Conservation (phyloP, 2,797 vertebrate genomes). For the Syndactyla subalaris region DNA sequence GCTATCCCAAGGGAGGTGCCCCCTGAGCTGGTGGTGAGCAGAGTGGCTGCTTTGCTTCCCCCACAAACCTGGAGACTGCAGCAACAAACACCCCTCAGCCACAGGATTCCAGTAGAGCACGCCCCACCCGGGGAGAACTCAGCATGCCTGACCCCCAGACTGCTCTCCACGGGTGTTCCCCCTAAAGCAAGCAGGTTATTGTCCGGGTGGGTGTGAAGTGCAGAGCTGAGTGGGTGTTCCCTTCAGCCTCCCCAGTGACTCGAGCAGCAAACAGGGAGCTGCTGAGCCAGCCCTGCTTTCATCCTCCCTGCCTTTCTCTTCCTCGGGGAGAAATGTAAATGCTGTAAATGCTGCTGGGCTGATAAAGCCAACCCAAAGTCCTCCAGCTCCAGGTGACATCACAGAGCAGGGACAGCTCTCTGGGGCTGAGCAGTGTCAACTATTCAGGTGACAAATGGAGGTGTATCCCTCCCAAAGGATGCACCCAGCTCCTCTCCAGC, state of each 20-base stretch:
- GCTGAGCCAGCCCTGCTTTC: background rate
- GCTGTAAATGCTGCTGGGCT: background rate
- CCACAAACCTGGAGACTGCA: background rate
- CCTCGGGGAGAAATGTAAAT: background rate
- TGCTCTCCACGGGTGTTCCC: background rate
- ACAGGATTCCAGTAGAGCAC: background rate
- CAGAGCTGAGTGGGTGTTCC: background rate
- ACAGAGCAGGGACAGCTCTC: background rate
- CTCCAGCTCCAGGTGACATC: background rate
- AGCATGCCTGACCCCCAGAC: background rate
- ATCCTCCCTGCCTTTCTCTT: background rate
- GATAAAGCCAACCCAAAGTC: background rate
- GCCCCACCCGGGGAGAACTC: rapidly evolving
- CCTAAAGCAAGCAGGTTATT: background rate
- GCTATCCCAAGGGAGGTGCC: background rate
- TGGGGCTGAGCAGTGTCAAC: background rate
- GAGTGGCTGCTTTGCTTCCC: background rate
- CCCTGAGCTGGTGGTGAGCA: background rate
- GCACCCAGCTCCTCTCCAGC: background rate
- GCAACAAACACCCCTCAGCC: background rate
- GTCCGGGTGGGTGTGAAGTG: background rate
- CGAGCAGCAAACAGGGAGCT: background rate
- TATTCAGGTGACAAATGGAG: background rate
- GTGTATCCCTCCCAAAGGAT: background rate
- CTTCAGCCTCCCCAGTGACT: background rate